phyloP scores from a whole-genome alignment of 2,888 invertebrate species.

The Ophioninae sp. region DNA sequence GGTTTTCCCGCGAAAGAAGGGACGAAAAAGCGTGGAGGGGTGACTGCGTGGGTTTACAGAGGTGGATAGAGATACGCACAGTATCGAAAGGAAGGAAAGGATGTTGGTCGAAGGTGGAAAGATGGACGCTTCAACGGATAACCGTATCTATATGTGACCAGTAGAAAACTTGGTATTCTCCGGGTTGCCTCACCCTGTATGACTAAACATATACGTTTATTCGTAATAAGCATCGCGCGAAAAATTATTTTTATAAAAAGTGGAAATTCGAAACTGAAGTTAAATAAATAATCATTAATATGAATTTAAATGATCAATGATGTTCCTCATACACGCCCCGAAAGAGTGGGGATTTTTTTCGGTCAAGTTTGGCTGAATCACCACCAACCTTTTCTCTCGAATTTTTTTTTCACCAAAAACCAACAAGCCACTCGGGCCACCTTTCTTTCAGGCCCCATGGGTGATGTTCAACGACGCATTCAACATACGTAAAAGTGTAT shows the following conservation, averaged over 20 bases:
- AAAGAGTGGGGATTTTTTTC: too few relatives aligned
- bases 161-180: conserved; percentile 43
- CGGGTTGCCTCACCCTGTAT: conserved; percentile 33
- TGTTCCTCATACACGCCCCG: too few relatives aligned
- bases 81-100: conserved; percentile 53
- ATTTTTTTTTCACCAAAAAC: conserved; percentile 8
- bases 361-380: not conserved
- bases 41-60: conserved; percentile 56
- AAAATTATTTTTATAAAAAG: conserved; percentile 11
- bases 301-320: too few relatives aligned
- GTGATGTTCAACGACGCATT: conserved; percentile 48
- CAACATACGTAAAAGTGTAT: conserved; percentile 33
- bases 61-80: conserved; percentile 61
- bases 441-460: conserved; percentile 40
- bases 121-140: conserved; percentile 56
- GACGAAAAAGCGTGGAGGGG: conserved; percentile 66
- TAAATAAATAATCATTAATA: too few relatives aligned
- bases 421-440: not conserved
- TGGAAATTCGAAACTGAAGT: not conserved
- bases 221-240: conserved; percentile 4
- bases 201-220: conserved; percentile 18
- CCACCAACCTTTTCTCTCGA: not conserved
- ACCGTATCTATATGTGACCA: conserved; percentile 37
- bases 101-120: conserved; percentile 58
- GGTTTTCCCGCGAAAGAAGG: conserved; percentile 66